Conservation (phyloP, 1,140 invertebrate species). For the Aleiodes sp. region DNA sequence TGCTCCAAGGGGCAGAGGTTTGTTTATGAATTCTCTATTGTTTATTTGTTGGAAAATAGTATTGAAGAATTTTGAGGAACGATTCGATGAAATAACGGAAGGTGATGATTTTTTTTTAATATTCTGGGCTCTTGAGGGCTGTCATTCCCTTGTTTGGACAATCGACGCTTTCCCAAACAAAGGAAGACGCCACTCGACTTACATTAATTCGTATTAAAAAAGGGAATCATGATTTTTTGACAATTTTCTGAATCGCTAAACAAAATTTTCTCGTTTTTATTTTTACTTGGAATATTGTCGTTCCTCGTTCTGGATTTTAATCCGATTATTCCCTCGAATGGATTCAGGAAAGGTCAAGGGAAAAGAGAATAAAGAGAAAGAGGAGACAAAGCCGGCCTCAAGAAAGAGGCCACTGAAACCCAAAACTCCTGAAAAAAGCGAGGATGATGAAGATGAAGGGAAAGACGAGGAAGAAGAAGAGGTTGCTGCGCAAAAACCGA, state of each 20-base stretch:
- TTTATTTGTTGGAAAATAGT: background rate
- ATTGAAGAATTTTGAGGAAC: too few species aligned
- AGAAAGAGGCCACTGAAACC: slow-evolving; percentile 31
- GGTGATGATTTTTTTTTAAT: background rate
- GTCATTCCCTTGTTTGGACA: slow-evolving; percentile 13
- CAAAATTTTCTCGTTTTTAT: background rate
- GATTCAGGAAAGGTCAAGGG: background rate
- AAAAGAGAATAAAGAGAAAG: slow-evolving; percentile 27
- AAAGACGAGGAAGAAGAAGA: slow-evolving; percentile 34
- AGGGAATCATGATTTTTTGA: background rate
- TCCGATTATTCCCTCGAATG: background rate
- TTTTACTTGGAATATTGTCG: background rate
- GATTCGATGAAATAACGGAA: too few species aligned
- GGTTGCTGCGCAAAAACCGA: slow-evolving; percentile 37
- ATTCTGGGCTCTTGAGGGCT: background rate
- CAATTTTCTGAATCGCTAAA: background rate
- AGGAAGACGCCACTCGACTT: background rate
- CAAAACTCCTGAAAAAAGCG: background rate
- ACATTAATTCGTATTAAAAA: background rate
- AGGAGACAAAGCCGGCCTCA: background rate
- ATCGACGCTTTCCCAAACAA: background rate
- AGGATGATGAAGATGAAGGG: slow-evolving; percentile 25
- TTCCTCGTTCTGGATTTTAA: background rate
- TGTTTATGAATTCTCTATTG: slow-evolving; percentile 16
- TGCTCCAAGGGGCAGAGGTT: slow-evolving; percentile 43